Evolutionary conservation across 2,797 vertebrate species (phyloP).

Genomic region (Cichlasoma orientale): DNA sequence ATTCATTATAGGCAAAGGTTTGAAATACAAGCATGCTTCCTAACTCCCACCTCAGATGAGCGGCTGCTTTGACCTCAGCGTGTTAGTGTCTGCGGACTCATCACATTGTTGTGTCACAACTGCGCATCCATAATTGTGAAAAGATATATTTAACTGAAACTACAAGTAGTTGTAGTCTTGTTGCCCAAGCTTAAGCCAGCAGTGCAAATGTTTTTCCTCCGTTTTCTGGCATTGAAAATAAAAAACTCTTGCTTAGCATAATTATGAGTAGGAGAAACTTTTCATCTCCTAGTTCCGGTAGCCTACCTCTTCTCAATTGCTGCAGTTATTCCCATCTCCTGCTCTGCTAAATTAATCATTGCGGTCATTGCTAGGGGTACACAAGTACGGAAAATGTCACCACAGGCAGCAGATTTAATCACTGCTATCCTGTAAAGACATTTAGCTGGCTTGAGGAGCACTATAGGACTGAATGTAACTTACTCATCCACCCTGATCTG

Average conservation of each 20-base stretch:
- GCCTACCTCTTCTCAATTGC: too few species aligned
- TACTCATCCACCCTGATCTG: neutral
- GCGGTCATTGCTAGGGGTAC: too few species aligned
- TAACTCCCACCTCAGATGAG: slow-evolving; percentile 14
- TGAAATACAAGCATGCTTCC: slow-evolving; percentile 50
- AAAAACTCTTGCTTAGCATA: neutral
- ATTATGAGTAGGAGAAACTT: neutral
- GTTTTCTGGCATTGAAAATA: neutral
- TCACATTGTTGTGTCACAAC: neutral
- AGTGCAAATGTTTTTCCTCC: neutral
- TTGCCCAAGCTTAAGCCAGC: neutral
- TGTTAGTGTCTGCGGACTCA: neutral
- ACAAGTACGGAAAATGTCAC: too few species aligned
- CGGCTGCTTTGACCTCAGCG: slow-evolving; percentile 23
- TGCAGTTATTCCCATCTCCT: too few species aligned
- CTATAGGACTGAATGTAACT: neutral
- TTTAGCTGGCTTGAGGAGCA: neutral
- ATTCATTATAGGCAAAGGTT: slow-evolving; percentile 64
- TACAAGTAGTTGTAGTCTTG: neutral
- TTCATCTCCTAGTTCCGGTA: too few species aligned
- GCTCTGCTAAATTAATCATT: too few species aligned
- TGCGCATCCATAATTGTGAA: neutral
- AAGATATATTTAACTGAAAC: neutral
- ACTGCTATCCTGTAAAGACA: neutral
- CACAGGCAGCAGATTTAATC: too few species aligned